These are phyloP conservation scores for Drosophila maculinotata DNA, from an alignment of 2,888 invertebrate genomes.

Conservation along the genomic window DNA sequence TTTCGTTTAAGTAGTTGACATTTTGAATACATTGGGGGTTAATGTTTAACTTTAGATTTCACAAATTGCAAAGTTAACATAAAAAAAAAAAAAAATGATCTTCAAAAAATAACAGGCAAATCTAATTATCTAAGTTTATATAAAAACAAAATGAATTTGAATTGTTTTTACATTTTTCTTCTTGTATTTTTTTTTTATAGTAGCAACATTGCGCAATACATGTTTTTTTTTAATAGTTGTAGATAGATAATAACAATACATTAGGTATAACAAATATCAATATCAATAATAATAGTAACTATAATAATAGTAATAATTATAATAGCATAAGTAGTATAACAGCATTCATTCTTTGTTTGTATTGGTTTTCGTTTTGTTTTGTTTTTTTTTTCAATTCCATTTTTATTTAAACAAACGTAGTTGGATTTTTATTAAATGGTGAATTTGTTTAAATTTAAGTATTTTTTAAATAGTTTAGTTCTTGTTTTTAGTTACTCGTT, in stretches of 20 bases:
- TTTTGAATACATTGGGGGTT: slow-evolving; percentile 42
- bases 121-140: slow-evolving; percentile 2
- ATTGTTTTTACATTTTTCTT: slow-evolving; percentile 6
- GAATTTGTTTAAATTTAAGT: slow-evolving; percentile 11
- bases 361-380: slow-evolving; percentile 21
- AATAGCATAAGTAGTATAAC: slow-evolving; percentile 60
- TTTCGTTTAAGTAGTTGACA: slow-evolving; percentile 41
- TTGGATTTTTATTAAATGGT: slow-evolving; percentile 28
- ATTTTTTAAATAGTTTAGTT: slow-evolving; percentile 25
- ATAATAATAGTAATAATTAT: slow-evolving; percentile 52
- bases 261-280: slow-evolving; percentile 78
- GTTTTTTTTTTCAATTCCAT: slow-evolving; percentile 57
- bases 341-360: slow-evolving; percentile 55
- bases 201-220: slow-evolving; percentile 55
- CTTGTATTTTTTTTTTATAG: slow-evolving; percentile 23
- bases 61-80: slow-evolving; percentile 30
- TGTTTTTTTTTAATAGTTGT: slow-evolving; percentile 48
- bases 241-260: slow-evolving; percentile 75
- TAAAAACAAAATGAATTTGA: slow-evolving; percentile 15
- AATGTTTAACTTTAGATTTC: slow-evolving; percentile 42
- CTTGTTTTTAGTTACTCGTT: slow-evolving; percentile 15
- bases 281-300: slow-evolving; percentile 69
- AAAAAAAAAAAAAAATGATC: slow-evolving; percentile 11
- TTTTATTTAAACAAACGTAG: slow-evolving; percentile 40
- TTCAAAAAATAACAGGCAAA: too few species aligned